phyloP scores from a whole-genome alignment of 2,888 invertebrate genomes.

The Luffia ferchaultella region DNA sequence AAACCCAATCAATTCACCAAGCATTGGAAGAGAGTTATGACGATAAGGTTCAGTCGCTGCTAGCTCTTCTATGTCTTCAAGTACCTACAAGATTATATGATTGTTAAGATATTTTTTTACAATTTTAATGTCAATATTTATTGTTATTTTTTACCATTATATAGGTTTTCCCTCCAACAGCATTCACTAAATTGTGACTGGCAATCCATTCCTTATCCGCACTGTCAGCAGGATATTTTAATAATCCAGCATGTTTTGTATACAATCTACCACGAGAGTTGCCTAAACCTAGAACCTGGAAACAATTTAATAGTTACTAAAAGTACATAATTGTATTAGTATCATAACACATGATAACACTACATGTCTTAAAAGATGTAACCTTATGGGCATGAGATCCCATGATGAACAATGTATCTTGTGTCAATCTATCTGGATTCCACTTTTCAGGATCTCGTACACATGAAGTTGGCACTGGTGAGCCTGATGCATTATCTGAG shows the following conservation, averaged over 20 bases:
- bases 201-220: constrained; percentile 85
- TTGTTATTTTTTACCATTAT: constrained; percentile 72
- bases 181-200: constrained; percentile 77
- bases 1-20: constrained; percentile 77
- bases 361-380: constrained; percentile 8
- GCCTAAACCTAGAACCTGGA: constrained; percentile 73
- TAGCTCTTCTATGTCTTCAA: constrained; percentile 80
- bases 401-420: constrained; percentile 81
- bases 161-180: constrained; percentile 81
- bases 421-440: constrained; percentile 76
- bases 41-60: constrained; percentile 77
- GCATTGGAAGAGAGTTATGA: constrained; percentile 68
- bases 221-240: constrained; percentile 80
- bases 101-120: constrained; percentile 1
- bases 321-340: background rate
- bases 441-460: constrained; percentile 71
- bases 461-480: constrained; percentile 49
- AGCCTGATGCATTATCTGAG: constrained; percentile 37
- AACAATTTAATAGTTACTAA: too few species aligned
- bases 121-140: background rate
- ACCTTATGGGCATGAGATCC: constrained; percentile 77
- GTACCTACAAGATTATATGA: constrained; percentile 59
- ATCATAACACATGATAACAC: background rate
- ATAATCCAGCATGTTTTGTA: constrained; percentile 78
- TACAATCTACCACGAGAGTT: constrained; percentile 79